Conservation (phyloP, 2,113 vertebrate species). For the Psephotus haematonotus region DNA sequence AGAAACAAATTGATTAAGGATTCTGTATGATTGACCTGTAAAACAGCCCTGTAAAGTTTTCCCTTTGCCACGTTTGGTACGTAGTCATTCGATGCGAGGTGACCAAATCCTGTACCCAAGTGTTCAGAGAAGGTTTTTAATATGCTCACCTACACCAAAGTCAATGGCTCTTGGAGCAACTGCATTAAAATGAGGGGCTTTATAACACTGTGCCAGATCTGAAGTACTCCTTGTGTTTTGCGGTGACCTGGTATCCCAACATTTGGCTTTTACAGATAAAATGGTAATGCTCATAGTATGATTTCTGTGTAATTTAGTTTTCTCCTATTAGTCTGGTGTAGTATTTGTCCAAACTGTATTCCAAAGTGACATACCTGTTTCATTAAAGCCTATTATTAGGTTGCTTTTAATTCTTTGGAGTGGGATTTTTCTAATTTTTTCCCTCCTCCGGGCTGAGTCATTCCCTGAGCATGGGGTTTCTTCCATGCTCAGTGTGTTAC, state of each 20-base stretch:
- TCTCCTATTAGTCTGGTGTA: not conserved
- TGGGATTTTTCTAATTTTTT: not conserved
- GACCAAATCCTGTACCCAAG: not conserved
- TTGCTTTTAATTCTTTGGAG: not conserved
- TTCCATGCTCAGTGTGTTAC: not conserved
- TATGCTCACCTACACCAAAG: not conserved
- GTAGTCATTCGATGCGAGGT: not conserved
- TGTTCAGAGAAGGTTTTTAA: not conserved
- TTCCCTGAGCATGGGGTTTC: not conserved
- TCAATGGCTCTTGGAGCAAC: not conserved
- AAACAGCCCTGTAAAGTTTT: not conserved
- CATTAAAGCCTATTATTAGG: not conserved
- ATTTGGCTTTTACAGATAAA: not conserved
- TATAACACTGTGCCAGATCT: not conserved
- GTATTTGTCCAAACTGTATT: not conserved
- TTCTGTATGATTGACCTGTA: not conserved
- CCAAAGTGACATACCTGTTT: not conserved
- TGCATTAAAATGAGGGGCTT: not conserved
- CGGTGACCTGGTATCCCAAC: not conserved
- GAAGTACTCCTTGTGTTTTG: not conserved
- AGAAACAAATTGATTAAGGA: not conserved
- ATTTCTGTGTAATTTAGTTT: not conserved
- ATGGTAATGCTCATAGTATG: not conserved
- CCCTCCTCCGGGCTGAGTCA: not conserved
- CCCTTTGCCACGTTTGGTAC: not conserved